phyloP scores from a whole-genome alignment of 1,140 invertebrate species.

The Leptinotarsa undecemlineata region DNA sequence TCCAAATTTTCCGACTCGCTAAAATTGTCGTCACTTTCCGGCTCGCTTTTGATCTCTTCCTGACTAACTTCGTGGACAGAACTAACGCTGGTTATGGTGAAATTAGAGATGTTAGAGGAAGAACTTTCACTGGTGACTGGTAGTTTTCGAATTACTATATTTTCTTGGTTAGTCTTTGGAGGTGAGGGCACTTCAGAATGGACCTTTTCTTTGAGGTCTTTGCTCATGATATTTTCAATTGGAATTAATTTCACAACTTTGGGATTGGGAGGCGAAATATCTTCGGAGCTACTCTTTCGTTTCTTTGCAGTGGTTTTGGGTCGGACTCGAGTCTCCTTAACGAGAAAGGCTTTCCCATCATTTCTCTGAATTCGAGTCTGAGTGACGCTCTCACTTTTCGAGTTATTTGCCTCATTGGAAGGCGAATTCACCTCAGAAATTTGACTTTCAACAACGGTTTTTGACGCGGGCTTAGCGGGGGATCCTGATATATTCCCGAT shows the following conservation, averaged over 20 bases:
- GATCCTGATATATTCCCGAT: too few relatives aligned
- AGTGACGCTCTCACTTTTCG: too few relatives aligned
- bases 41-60: slow-evolving; percentile 54
- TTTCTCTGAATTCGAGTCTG: too few relatives aligned
- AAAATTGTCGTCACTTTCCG: slow-evolving; percentile 46
- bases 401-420: too few relatives aligned
- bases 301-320: not conserved
- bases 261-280: not conserved
- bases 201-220: slow-evolving; percentile 20
- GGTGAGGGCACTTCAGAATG: not conserved
- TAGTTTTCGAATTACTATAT: not conserved
- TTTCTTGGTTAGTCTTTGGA: slow-evolving; percentile 12
- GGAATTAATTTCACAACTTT: slow-evolving; percentile 40
- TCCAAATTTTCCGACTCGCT: slow-evolving; percentile 43
- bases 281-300: slow-evolving; percentile 5
- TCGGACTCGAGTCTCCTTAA: too few relatives aligned
- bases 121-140: not conserved
- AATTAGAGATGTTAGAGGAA: not conserved
- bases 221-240: slow-evolving; percentile 32
- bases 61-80: slow-evolving; percentile 4
- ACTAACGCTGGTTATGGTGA: not conserved
- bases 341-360: too few relatives aligned
- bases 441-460: too few relatives aligned
- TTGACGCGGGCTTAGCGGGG: too few relatives aligned
- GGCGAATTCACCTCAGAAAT: too few relatives aligned